These are phyloP conservation scores for Pheucticus melanocephalus DNA, from an alignment of 2,113 vertebrate species.

Conservation along the genomic window DNA sequence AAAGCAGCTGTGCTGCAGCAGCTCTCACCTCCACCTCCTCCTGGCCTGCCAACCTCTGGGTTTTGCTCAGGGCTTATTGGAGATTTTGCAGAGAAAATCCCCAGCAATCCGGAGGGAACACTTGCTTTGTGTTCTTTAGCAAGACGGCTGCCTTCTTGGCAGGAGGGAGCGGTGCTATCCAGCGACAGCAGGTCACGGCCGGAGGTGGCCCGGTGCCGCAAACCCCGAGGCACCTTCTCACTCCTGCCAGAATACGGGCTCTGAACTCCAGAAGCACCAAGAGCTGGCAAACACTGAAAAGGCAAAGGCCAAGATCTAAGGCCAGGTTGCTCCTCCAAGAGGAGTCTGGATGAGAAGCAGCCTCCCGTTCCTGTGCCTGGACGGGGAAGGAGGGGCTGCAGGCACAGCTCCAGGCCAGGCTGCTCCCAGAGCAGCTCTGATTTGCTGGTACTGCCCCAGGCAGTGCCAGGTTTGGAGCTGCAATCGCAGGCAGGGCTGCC, in stretches of 20 bases:
- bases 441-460: accelerated
- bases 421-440: not conserved
- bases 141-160: not conserved
- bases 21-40: not conserved
- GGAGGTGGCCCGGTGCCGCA: not conserved
- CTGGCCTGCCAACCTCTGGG: not conserved
- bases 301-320: not conserved
- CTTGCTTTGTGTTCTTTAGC: not conserved
- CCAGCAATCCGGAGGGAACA: not conserved
- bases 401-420: not conserved
- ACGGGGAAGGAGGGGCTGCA: not conserved
- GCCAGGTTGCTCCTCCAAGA: not conserved
- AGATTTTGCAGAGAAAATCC: conserved; percentile 12
- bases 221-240: not conserved
- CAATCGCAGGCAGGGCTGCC: not conserved
- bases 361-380: not conserved
- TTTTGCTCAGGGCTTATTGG: not conserved
- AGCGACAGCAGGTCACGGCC: not conserved
- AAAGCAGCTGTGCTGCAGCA: not conserved
- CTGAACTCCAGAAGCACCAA: not conserved
- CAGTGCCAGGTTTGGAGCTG: not conserved
- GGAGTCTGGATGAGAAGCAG: not conserved
- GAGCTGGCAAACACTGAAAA: not conserved
- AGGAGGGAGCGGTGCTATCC: not conserved
- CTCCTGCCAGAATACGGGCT: not conserved